Evolutionary conservation across 2,888 invertebrate species (phyloP), one percentile per base, ranked within the genome.

Genomic region (Drosophila paramelanica): DNA sequence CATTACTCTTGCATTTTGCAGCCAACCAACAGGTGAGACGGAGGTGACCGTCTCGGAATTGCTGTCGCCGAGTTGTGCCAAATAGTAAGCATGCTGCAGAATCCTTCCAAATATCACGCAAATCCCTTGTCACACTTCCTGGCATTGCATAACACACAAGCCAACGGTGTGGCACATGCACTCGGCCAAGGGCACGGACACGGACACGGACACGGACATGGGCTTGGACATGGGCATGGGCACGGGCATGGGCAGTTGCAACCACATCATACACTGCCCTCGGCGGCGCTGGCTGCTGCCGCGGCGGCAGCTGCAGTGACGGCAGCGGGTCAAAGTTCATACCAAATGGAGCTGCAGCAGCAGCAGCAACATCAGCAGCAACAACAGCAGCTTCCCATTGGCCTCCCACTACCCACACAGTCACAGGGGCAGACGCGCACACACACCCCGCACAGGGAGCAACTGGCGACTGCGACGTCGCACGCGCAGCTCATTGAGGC

Each of bases 81-180:
- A 78, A 84, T 79, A 71, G 62, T 66, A 81, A 91, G 85, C 86
- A 93, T 93, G 92, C 88, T 93, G 80, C 93, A 93, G 79, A 91
- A 91, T 90, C 92, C 92, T 77, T 92, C 92, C 50, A 93, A 93
- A 90, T 93, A 92, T 87, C 93, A 93, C 86, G 90, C 92, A 73
- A 93, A 92, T 90, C 92, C 93, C 66, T 90, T 93, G 81, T 92
- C 92, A 72, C 93, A 93, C 89, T 92, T 93, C 74, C 81, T 93
- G 76, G 92, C 92, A 80, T 88, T 93, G 84, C 92, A 93, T 83
- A 91, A 91, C 86, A 84, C 91, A 61, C 90, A 91, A 61, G 77
- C 89, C 84, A 81, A 62, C 59, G 69, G 55, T 41, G 80, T 66
- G 49, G 76, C 70, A 36, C 81, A 66, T 25, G 64, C 67, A 62